Base-by-base conservation (phyloP, 1,140 invertebrate genomes). In the Rhopalosiphum padi region DNA sequence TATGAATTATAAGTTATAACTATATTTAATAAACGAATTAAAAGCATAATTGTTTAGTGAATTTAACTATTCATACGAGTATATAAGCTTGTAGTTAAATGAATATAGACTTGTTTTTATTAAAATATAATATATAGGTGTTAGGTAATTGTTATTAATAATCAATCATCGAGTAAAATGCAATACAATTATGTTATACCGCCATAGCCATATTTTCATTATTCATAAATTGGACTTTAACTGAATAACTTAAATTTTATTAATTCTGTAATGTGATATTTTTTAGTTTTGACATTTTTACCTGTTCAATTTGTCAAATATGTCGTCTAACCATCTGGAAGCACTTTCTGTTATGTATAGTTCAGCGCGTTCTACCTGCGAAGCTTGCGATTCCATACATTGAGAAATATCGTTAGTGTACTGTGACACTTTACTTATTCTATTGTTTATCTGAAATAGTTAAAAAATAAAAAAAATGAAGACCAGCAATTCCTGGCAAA, bases 301-400 rank as follows among this genome's bases (percentile, higher is more conserved):
- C 91, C 82, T 53, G 48, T 93, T 93, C 18, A 93, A 83, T 41
- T 93, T 25, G 15, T 93, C n/a, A 23, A 83, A 55, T 23, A 86
- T 25, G 22, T 82, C 43, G 2, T 83, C 23, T 22, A 93, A 37
- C 82, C 82, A 93, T 43, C 55, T 83, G 6, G 91, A 86, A 25
- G 82, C 77, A 41, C 48, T 86, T 86, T 83, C 30, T 0, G 30
- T 93, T 37, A 93, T 93, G 48, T 53, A 55, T 25, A 37, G 55
- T 68, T 86, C 91, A 3, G 82, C 46, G 7, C 48, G 9, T 53
- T 85, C n/a, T 15, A 93, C 53, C 7, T 53, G 35, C 23, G 85
- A n/a, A 0, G 77, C 7, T 93, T 93, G 91, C 4, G 43, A 83
- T 53, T 93, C 91, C 91, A 86, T 93, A 53, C 68, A 93, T 41